A percentile compares a stretch with the other conserved stretches of the same genome.
phyloP scores from a whole-genome alignment of 1,140 invertebrate genomes.

The Drosophila ananassae region DNA sequence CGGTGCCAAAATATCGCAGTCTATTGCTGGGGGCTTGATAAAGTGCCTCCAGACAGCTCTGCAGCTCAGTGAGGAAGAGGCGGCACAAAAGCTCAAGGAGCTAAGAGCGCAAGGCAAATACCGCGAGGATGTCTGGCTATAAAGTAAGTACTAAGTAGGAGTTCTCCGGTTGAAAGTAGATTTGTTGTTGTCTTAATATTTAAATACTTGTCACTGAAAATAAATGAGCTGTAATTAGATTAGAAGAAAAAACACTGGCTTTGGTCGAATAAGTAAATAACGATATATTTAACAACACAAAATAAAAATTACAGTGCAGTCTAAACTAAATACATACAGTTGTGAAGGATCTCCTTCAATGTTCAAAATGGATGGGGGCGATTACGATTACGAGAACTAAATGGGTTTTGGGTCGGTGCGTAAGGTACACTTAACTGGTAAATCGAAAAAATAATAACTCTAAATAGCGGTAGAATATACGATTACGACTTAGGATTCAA shows the following conservation, averaged over 20 bases:
- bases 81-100: slow-evolving; percentile 80
- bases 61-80: slow-evolving; percentile 79
- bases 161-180: neutral
- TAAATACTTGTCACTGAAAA: neutral
- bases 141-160: neutral
- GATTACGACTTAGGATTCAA: slow-evolving; percentile 65
- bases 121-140: slow-evolving; percentile 86
- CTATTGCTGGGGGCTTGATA: slow-evolving; percentile 87
- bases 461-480: slow-evolving; percentile 50
- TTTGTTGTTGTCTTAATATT: too few species aligned
- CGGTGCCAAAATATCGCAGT: slow-evolving; percentile 89
- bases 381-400: slow-evolving; percentile 50
- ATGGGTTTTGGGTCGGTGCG: slow-evolving; percentile 21
- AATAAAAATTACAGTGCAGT: slow-evolving; percentile 79
- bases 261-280: slow-evolving; percentile 82
- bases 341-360: slow-evolving; percentile 39
- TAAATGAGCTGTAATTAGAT: neutral
- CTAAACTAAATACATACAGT: slow-evolving; percentile 79
- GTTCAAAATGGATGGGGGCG: slow-evolving; percentile 28
- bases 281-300: slow-evolving; percentile 83
- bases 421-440: slow-evolving; percentile 38
- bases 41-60: slow-evolving; percentile 85
- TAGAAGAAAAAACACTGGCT: slow-evolving; percentile 13
- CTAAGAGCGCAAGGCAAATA: slow-evolving; percentile 85
- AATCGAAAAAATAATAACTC: slow-evolving; percentile 66